A percentile compares a stretch with the other conserved stretches of the same genome.
Conservation (phyloP, 2,888 invertebrate genomes). For the Lepidochrysops patricia region DNA sequence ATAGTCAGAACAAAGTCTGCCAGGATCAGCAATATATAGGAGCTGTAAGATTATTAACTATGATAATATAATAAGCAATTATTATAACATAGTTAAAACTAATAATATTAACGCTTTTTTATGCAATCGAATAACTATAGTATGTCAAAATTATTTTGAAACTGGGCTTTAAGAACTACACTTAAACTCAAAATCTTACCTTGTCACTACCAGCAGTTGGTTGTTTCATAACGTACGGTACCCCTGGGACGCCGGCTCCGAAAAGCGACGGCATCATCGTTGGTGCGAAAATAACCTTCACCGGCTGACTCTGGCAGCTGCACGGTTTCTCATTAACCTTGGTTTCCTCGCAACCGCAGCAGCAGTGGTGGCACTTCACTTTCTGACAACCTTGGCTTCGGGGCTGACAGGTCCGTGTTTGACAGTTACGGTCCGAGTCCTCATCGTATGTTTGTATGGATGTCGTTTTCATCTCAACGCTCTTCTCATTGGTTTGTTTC, state of each 20-base stretch:
- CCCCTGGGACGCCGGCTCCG: conserved; percentile 39
- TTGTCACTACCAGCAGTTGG: conserved; percentile 41
- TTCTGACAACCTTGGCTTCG: conserved; percentile 19
- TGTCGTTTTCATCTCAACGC: conserved; percentile 33
- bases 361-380: conserved; percentile 38
- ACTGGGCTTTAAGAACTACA: too few species aligned
- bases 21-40: too few species aligned
- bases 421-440: conserved; percentile 13
- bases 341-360: conserved; percentile 30
- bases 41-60: too few species aligned
- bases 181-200: conserved; percentile 33
- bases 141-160: too few species aligned
- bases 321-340: conserved; percentile 22
- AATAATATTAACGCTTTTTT: too few species aligned
- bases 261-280: conserved; percentile 60
- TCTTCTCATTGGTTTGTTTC: conserved; percentile 14
- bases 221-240: conserved; percentile 51
- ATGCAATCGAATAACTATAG: too few species aligned
- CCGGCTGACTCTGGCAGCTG: conserved; percentile 39
- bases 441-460: conserved; percentile 27
- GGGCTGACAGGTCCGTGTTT: background rate
- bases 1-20: too few species aligned
- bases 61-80: too few species aligned
- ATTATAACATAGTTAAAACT: too few species aligned
- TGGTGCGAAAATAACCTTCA: conserved; percentile 60